Evolutionary conservation across 2,888 invertebrate genomes (phyloP).

Genomic region (Pandemis cinnamomeana): DNA sequence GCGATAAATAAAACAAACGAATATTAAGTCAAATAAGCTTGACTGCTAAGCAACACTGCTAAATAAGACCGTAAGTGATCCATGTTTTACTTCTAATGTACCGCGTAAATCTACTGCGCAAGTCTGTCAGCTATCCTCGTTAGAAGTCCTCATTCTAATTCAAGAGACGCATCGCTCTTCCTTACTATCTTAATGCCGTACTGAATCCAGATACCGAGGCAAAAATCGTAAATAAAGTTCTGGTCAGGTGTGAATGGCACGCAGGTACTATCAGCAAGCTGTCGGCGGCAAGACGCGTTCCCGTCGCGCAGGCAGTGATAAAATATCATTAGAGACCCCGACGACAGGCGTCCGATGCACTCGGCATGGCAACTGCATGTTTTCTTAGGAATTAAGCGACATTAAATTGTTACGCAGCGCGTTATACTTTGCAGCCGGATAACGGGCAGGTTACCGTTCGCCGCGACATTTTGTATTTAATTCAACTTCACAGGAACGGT

Average conservation of each 20-base stretch:
- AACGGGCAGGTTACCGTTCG: slow-evolving; percentile 70
- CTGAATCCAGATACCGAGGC: background rate
- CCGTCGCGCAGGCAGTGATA: background rate
- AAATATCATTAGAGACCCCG: slow-evolving; percentile 10
- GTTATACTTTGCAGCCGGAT: slow-evolving; percentile 57
- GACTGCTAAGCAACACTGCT: too few species aligned
- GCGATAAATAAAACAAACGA: too few species aligned
- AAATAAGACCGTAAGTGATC: too few species aligned
- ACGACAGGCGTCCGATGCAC: slow-evolving; percentile 16
- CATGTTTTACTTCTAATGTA: background rate
- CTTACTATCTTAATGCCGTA: background rate
- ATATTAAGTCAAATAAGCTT: too few species aligned
- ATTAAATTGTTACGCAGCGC: slow-evolving; percentile 49
- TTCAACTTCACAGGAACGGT: slow-evolving; percentile 23
- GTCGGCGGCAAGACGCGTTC: background rate
- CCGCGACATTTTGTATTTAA: slow-evolving; percentile 60
- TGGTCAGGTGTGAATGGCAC: background rate
- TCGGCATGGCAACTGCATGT: slow-evolving; percentile 42
- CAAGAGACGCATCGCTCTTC: background rate
- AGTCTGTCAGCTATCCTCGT: background rate
- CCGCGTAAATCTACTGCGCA: background rate
- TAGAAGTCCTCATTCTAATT: background rate
- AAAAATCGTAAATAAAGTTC: background rate
- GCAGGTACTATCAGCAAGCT: background rate
- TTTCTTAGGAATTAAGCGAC: slow-evolving; percentile 49